phyloP scores from a whole-genome alignment of 2,797 vertebrate genomes.

The Streptopelia turtur region DNA sequence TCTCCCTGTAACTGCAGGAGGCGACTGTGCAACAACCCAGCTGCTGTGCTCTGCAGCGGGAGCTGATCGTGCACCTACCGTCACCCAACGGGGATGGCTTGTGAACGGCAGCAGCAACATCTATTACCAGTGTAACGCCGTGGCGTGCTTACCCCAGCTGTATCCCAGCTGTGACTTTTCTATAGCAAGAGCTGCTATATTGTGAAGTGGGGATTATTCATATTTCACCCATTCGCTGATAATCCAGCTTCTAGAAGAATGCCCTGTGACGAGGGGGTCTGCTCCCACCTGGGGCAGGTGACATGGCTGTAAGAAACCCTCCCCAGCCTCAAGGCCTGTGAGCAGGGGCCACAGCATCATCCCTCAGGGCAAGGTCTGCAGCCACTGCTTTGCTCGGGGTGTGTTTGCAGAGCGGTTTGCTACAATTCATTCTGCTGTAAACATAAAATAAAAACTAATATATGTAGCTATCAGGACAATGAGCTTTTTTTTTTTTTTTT shows the following conservation, averaged over 20 bases:
- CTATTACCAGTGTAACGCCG: rapidly evolving
- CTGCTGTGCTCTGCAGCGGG: background rate
- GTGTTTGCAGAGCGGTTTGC: background rate
- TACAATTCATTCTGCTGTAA: background rate
- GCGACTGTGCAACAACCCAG: background rate
- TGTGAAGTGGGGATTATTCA: background rate
- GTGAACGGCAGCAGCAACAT: background rate
- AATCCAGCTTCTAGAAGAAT: background rate
- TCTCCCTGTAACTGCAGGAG: background rate
- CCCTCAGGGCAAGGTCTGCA: background rate
- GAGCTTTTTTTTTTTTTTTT: too few relatives aligned
- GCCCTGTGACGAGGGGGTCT: background rate
- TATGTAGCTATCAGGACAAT: background rate
- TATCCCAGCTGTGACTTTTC: background rate
- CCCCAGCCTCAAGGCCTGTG: background rate
- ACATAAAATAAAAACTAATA: background rate
- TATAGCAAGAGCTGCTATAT: background rate
- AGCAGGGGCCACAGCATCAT: background rate
- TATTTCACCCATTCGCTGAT: background rate
- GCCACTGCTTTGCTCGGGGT: background rate
- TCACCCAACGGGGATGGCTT: background rate
- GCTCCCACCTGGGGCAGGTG: background rate
- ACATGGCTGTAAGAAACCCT: background rate
- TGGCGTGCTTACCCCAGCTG: background rate
- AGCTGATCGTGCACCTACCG: background rate